A percentile compares a stretch with the other conserved stretches of the same genome.
Conservation (phyloP, 1,140 invertebrate species). For the Conus betulinus region DNA sequence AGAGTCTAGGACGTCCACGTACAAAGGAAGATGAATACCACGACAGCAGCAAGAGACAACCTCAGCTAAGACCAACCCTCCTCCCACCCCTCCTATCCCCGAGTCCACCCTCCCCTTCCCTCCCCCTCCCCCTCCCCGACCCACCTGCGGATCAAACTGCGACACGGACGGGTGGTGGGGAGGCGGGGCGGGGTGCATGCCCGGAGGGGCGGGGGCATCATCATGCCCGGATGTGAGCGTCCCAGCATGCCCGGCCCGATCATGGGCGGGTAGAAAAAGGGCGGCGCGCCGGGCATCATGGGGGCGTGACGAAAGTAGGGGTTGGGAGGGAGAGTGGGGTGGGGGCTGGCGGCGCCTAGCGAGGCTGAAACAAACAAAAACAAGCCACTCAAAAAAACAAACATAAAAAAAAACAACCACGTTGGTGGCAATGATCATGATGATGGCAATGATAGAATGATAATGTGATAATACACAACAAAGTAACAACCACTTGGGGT, state of each 20-base stretch:
- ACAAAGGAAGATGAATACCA: no score
- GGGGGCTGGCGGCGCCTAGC: conserved; percentile 62
- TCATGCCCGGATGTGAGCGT: neutral
- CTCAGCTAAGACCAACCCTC: no score
- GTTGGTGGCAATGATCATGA: no score
- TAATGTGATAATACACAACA: no score
- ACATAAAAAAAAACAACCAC: neutral
- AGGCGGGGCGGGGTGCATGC: conserved; percentile 20
- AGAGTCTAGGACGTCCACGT: no score
- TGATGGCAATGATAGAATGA: no score
- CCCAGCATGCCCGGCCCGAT: conserved; percentile 28
- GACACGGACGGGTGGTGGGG: conserved; percentile 45
- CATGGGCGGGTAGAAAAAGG: conserved; percentile 74
- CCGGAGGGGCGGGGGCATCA: conserved; percentile 22
- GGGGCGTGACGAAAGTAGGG: conserved; percentile 77
- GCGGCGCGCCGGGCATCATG: conserved; percentile 71
- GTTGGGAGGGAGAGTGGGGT: conserved; percentile 81
- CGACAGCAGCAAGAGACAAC: no score
- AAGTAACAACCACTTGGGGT: no score
- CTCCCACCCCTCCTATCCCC: neutral
- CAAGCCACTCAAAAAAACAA: no score
- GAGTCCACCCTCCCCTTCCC: neutral
- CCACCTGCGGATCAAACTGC: conserved; percentile 67
- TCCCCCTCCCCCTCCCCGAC: neutral
- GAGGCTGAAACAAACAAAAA: neutral